phyloP scores from a whole-genome alignment of 1,140 invertebrate species.

The Drosophila pseudoobscura region DNA sequence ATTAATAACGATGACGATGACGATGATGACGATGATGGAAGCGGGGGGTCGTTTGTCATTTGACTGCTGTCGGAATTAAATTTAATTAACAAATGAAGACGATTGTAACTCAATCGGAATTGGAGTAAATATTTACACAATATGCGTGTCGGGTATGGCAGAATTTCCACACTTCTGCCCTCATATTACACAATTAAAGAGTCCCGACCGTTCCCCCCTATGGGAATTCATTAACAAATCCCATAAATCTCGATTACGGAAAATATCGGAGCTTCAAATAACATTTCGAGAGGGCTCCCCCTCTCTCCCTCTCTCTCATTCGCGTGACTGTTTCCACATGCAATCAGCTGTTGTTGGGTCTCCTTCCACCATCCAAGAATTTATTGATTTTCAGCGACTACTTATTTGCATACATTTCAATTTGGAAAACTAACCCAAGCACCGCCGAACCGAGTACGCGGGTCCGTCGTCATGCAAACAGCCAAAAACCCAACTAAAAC shows the following conservation, averaged over 20 bases:
- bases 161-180: slow-evolving; percentile 2
- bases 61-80: slow-evolving; percentile 48
- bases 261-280: slow-evolving; percentile 9
- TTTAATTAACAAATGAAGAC: slow-evolving; percentile 54
- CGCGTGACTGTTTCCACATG: slow-evolving; percentile 39
- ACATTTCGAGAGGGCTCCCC: slow-evolving; percentile 6
- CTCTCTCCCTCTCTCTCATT: slow-evolving; percentile 2
- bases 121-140: slow-evolving; percentile 68
- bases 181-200: slow-evolving; percentile 35
- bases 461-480: slow-evolving; percentile 3
- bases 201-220: no score
- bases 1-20: not conserved
- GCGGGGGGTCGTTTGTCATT: slow-evolving; percentile 39
- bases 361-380: slow-evolving; percentile 28
- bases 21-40: slow-evolving; percentile 4
- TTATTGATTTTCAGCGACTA: slow-evolving; percentile 67
- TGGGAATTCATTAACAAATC: slow-evolving; percentile 44
- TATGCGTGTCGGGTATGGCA: slow-evolving; percentile 34
- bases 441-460: slow-evolving; percentile 8
- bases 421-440: slow-evolving; percentile 64
- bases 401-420: slow-evolving; percentile 71
- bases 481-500: slow-evolving; percentile 32
- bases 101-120: slow-evolving; percentile 29
- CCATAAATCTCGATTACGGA: slow-evolving; percentile 66
- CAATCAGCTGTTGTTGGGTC: slow-evolving; percentile 56